Base-by-base conservation (phyloP, 2,888 invertebrate genomes). In the Catocala nupta region DNA sequence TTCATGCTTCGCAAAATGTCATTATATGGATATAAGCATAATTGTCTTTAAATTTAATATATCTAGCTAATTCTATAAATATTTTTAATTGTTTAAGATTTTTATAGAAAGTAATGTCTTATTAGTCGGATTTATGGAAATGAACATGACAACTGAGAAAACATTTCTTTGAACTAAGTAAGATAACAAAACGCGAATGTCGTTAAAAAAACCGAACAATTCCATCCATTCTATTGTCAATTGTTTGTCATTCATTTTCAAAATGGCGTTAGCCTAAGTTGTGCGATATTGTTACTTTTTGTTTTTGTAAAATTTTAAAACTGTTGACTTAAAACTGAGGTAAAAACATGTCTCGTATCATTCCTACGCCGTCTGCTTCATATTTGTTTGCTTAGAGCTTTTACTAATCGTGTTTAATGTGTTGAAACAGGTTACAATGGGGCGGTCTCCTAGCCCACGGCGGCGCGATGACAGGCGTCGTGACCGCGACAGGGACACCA, bases 381-480 rank as follows among this genome's bases (percentile, higher is more conserved):
- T 47, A 44, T 51, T 47, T 44, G 12, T 6, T 1, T 6, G 10
- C 39, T 39, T 10, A 49, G 13, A 44, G 39, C 34, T 16, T 55
- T 34, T 43, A 58, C 55, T 63, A 51, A 63, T 62, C 13, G 52
- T 63, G 44, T 39, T 39, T 58, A 39, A 61, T 44, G 51, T 65
- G 59, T 65, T 60, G 43, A 60, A 73, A 54, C 71, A 75, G 78
- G 84, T 82, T 82, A 85, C 82, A 78, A 94, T 93, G 94, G 94
- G 92, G 76, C 90, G 94, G 70, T 92, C 94, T 81, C 94, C 94
- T 63, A 94, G 94, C 81, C 94, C 94, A 68, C 87, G 91, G 76
- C 91, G 93, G 79, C 91, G 93, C 75, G 92, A 92, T 50, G 91
- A 92, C 48, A 82, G 90, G 69, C 85, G 89, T 52, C 84, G 88